Evolutionary conservation across 2,888 invertebrate genomes (phyloP).

Genomic region (Lepidonotus clava): DNA sequence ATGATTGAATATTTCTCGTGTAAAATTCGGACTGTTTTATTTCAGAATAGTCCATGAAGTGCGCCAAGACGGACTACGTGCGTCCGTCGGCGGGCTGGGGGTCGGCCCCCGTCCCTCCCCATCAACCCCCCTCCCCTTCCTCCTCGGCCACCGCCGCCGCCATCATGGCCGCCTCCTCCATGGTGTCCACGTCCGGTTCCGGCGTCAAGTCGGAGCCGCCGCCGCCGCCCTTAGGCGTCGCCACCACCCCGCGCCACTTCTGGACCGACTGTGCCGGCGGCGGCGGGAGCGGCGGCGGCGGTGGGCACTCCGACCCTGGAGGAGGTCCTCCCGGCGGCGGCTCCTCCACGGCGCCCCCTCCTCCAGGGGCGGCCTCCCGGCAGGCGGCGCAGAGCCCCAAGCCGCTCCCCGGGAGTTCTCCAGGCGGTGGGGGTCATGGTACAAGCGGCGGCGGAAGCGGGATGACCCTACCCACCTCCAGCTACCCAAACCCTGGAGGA

Average conservation of each 20-base stretch:
- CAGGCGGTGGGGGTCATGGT: background rate
- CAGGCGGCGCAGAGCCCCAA: background rate
- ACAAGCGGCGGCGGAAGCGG: background rate
- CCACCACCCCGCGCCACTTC: background rate
- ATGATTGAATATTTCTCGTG: no score
- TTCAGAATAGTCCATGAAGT: conserved; percentile 1
- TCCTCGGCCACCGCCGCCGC: background rate
- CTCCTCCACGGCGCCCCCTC: background rate
- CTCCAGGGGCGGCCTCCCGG: background rate
- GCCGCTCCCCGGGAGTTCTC: background rate
- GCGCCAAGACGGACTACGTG: background rate
- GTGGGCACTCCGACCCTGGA: background rate
- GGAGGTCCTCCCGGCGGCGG: background rate
- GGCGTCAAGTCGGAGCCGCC: conserved; percentile 36
- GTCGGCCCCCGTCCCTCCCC: background rate
- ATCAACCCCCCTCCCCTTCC: background rate
- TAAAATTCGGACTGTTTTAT: no score
- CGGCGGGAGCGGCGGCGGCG: background rate
- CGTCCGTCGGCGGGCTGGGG: background rate
- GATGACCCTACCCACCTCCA: background rate
- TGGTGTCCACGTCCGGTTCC: conserved; percentile 14
- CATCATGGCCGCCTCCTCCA: background rate
- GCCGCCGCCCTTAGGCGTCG: background rate
- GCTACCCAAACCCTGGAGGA: conserved; percentile 1
- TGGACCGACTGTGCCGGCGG: conserved; percentile 39